A percentile compares a stretch with the other conserved stretches of the same genome.
These are phyloP conservation scores for Sandelia bainsii DNA, from an alignment of 2,797 vertebrate genomes.

Conservation along the genomic window DNA sequence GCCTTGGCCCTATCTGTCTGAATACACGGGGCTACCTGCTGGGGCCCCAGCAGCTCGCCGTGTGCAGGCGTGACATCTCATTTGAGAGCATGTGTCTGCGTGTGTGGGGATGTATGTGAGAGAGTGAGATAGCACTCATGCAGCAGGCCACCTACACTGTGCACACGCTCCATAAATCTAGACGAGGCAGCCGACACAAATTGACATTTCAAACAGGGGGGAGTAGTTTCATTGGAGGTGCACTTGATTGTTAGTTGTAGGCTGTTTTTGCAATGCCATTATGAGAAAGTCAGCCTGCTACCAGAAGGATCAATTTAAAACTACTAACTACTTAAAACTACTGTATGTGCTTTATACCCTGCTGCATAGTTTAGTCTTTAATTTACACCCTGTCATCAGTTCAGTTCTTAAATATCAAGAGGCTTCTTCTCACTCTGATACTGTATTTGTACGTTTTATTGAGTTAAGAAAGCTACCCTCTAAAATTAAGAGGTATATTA, in stretches of 20 bases:
- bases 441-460: background rate
- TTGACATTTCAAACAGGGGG: conserved; percentile 61
- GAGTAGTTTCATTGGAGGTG: conserved; percentile 49
- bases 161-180: conserved; percentile 57
- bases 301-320: conserved; percentile 66
- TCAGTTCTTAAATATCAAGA: conserved; percentile 27
- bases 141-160: conserved; percentile 23
- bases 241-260: conserved; percentile 64
- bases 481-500: background rate
- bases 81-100: conserved; percentile 20
- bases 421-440: conserved; percentile 28
- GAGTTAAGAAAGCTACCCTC: background rate
- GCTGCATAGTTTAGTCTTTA: conserved; percentile 47
- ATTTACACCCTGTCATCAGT: conserved; percentile 53
- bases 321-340: conserved; percentile 2
- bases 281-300: conserved; percentile 44
- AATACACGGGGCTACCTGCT: conserved; percentile 44
- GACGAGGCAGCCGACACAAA: conserved; percentile 47
- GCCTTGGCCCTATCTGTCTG: conserved; percentile 52
- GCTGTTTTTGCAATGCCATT: conserved; percentile 59
- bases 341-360: conserved; percentile 29
- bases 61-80: conserved; percentile 48
- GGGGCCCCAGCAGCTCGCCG: conserved; percentile 35
- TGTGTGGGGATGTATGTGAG: background rate
- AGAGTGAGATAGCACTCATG: conserved; percentile 22